Base-by-base conservation (phyloP, 2,888 invertebrate species). In the Drosophila kuntzei region DNA sequence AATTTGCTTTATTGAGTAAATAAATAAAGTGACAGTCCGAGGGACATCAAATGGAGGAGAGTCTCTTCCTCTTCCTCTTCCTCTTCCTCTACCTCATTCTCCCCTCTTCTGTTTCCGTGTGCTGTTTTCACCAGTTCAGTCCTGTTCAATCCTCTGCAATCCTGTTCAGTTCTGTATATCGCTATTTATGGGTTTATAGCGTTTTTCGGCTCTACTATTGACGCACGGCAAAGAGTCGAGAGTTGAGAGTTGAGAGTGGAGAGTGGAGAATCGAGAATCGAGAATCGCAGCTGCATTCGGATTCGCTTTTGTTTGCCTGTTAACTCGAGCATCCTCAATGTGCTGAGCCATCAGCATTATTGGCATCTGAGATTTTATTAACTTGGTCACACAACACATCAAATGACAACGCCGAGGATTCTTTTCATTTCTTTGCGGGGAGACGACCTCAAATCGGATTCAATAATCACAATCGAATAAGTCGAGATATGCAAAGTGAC, bases 1-100 rank as follows among this genome's bases (percentile, higher is more conserved):
- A 85, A 83, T 83, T 83, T 85, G 80, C 80, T 80, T 85, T 83
- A 83, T 85, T 85, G 79, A 77, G 85, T 83, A 85, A 83, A 83
- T 83, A 83, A 83, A 83, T 82, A 83, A 82, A 85, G 71, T 61
- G 80, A 63, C 75, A 76, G 63, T 36, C 65, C 59, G 32, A 57
- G 46, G 41, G 43, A 59, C 53, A 49, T 64, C 67, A 65, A 50
- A 76, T 71, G 71, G 22, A 46, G 46, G 34, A 34, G 49, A 54
- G 51, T 34, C 12, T 59, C 18, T 14, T 8, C 36, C 29, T n/a
- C 34, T 20, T 27, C 20, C 16, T 7, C 55, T 25, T 22, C 9
- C 29, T 20, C 50, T 32, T 11, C 29, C 32, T 32, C 12, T 5
- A n/a, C 32, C 2, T 12, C n/a, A 1, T 3, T n/a, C 5, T 6